Evolutionary conservation across 2,113 vertebrate genomes (phyloP).

Genomic region (Natator depressus): DNA sequence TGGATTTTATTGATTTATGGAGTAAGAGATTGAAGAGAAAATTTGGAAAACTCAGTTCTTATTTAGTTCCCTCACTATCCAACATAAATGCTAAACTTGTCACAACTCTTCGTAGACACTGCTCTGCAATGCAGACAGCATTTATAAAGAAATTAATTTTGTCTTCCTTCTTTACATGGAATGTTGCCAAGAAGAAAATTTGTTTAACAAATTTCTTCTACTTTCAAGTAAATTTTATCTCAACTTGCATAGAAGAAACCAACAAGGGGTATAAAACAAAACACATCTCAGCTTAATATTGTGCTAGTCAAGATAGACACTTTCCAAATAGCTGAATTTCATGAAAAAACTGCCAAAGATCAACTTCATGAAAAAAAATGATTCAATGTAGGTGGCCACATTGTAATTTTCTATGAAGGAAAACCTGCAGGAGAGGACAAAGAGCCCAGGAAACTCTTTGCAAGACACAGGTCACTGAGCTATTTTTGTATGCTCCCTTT

Average conservation of each 20-base stretch:
- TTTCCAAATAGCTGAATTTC: slow-evolving; percentile 15
- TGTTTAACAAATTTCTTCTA: slow-evolving; percentile 60
- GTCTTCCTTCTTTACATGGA: slow-evolving; percentile 12
- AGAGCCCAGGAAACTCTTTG: not conserved
- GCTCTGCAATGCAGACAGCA: slow-evolving; percentile 49
- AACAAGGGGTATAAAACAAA: slow-evolving; percentile 47
- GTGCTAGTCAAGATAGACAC: slow-evolving; percentile 30
- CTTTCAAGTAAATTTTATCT: slow-evolving; percentile 59
- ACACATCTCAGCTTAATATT: slow-evolving; percentile 37
- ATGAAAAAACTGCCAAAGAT: not conserved
- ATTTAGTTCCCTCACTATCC: slow-evolving; percentile 5
- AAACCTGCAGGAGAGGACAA: not conserved
- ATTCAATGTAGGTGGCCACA: not conserved
- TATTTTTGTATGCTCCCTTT: not conserved
- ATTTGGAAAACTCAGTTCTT: not conserved
- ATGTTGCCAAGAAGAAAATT: slow-evolving; percentile 44
- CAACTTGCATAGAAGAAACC: slow-evolving; percentile 48
- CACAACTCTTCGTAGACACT: slow-evolving; percentile 18
- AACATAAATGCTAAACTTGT: slow-evolving; percentile 34
- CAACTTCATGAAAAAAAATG: slow-evolving; percentile 32
- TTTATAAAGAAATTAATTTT: slow-evolving; percentile 54
- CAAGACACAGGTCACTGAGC: not conserved
- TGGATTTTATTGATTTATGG: not conserved
- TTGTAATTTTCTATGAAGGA: slow-evolving; percentile 34
- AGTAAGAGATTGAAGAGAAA: not conserved